Conservation (phyloP, 2,888 invertebrate species). For the Himalopsyche tibetana region DNA sequence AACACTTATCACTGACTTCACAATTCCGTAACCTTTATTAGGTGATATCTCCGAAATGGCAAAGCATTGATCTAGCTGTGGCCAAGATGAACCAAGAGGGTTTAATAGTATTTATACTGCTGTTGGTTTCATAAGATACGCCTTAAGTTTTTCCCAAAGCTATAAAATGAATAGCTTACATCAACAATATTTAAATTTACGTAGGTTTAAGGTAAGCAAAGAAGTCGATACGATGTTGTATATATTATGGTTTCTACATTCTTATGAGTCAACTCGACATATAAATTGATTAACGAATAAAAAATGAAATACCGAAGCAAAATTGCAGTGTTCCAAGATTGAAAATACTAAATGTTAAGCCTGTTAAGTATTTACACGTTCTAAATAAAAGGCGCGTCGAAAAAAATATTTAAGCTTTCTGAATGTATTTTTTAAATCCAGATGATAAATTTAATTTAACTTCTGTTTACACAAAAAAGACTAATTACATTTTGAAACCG, state of each 20-base stretch:
- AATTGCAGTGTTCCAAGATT: too few species aligned
- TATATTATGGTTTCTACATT: not conserved
- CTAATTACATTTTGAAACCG: too few species aligned
- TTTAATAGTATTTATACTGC: slow-evolving; percentile 9
- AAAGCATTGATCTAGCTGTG: slow-evolving; percentile 8
- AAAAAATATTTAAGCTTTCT: too few species aligned
- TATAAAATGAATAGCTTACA: not conserved
- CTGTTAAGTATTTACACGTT: too few species aligned
- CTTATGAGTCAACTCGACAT: too few species aligned
- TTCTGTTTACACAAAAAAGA: too few species aligned
- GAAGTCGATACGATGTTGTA: not conserved
- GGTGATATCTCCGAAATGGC: not conserved
- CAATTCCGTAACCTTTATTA: not conserved
- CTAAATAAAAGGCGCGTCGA: too few species aligned
- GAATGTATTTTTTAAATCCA: too few species aligned
- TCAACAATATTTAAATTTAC: slow-evolving; percentile 20
- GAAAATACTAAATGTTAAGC: too few species aligned
- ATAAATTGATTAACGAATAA: too few species aligned
- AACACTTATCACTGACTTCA: slow-evolving; percentile 5
- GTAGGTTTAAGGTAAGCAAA: not conserved
- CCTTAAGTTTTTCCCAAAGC: not conserved
- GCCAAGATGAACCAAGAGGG: not conserved
- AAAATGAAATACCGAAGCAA: too few species aligned
- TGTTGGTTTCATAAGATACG: slow-evolving; percentile 18
- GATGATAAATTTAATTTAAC: too few species aligned